phyloP scores from a whole-genome alignment of 1,140 invertebrate species.

The Brachionus koreanus region DNA sequence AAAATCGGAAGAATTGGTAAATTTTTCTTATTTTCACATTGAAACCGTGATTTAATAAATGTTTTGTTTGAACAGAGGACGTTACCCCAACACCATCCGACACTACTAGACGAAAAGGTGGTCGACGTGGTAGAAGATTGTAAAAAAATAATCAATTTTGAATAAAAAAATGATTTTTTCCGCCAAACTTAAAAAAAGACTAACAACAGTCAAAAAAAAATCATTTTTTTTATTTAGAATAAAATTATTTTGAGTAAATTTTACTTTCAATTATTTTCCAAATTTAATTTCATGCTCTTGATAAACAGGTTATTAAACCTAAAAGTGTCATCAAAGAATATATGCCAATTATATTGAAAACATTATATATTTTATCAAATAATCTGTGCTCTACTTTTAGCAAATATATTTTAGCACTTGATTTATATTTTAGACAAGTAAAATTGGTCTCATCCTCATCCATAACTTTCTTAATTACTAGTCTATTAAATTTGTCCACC shows the following conservation, averaged over 20 bases:
- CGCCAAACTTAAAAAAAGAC: not conserved
- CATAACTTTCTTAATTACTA: not conserved
- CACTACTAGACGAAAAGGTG: constrained; percentile 97
- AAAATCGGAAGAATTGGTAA: constrained; percentile 93
- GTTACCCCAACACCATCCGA: constrained; percentile 99
- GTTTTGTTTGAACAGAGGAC: constrained; percentile 66
- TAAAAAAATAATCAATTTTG: constrained; percentile 62
- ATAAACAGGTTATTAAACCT: not conserved
- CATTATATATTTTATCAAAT: not conserved
- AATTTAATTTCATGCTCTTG: not conserved
- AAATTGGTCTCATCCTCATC: not conserved
- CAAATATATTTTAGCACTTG: not conserved
- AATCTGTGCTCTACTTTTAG: not conserved
- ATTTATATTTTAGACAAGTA: not conserved
- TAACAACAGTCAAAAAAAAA: not conserved
- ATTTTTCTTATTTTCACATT: not conserved
- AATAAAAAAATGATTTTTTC: constrained; percentile 34
- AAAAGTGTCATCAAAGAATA: not conserved
- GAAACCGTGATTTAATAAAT: not conserved
- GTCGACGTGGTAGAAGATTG: constrained; percentile 94
- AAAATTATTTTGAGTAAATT: constrained; percentile 10
- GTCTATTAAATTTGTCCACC: not conserved
- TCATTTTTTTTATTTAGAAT: constrained; percentile 31
- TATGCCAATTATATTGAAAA: not conserved
- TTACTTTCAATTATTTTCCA: not conserved